phyloP scores from a whole-genome alignment of 1,140 invertebrate species.

The Pogonus chalceus region DNA sequence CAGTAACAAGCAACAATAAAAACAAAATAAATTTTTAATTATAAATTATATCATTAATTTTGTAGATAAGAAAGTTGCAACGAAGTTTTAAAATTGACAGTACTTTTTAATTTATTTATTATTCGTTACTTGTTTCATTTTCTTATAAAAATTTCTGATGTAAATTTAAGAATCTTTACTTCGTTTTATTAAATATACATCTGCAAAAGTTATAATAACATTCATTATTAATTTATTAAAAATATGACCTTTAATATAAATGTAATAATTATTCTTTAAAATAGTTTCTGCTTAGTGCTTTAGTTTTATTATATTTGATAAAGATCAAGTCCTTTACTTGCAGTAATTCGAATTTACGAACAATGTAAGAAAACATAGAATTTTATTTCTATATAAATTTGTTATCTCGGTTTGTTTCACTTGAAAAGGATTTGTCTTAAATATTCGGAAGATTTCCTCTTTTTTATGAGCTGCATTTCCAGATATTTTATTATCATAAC shows the following conservation, averaged over 20 bases:
- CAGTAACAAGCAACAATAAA: no score
- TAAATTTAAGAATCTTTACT: background rate
- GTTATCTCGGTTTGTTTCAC: background rate
- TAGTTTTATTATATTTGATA: background rate
- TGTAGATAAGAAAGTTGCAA: no score
- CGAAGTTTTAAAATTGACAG: no score
- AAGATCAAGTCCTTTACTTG: no score
- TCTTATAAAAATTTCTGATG: no score
- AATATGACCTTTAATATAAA: background rate
- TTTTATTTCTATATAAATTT: conserved; percentile 5
- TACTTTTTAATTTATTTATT: no score
- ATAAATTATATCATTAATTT: no score
- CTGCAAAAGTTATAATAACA: background rate
- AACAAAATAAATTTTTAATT: no score
- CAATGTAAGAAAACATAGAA: background rate
- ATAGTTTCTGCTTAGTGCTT: background rate
- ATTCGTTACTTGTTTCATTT: no score
- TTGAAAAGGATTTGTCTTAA: background rate
- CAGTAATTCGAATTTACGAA: background rate
- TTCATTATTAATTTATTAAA: background rate
- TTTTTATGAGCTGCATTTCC: background rate
- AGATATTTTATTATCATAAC: background rate
- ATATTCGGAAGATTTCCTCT: no score
- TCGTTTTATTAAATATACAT: background rate
- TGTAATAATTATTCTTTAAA: background rate